Evolutionary conservation across 2,797 vertebrate genomes (phyloP), one percentile per base, ranked within the genome.

Genomic region (Chaenodraco wilsoni): DNA sequence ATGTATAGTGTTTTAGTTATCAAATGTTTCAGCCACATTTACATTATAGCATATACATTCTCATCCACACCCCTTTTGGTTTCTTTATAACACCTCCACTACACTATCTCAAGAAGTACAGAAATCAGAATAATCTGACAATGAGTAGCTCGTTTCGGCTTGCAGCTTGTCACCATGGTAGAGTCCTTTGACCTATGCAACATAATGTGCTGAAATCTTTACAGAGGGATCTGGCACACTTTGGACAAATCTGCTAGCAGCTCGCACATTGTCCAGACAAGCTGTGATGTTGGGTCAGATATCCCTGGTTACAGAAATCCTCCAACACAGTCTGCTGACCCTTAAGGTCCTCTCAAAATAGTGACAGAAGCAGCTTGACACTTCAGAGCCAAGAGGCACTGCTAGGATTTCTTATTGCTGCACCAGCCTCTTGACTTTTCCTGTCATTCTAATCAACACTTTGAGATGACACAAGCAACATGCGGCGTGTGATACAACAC

Each of bases 401-500:
- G 65, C 68, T 76, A 69, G 82, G 76, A 76, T 79, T 56, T 78
- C 55, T 70, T 77, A 62, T 46, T 65, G 43, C 69, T 11, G 56
- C 69, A 17, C 7, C 55, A 37, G 44, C 27, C 68, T 77, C 58
- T 56, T 57, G 85, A 82, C 81, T 84, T 72, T 65, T 5, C 57
- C 79, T 65, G 78, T 82, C 79, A 60, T 23, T 84, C 69, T 62
- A 86, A 88, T 87, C 82, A 85, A 85, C 82, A 78, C 84, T 68
- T 82, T 75, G 9, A 62, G 72, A 79, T 65, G 58, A 76, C 69
- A 67, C 55, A 51, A 37, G 66, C 62, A 61, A 71, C 79, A 76
- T 71, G 77, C 48, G 41, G 76, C 57, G 82, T 58, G 78, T 75
- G 71, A 77, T 55, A 54, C 77, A 67, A 67, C 78, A 76, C 73